Evolutionary conservation across 2,797 vertebrate genomes (phyloP), one percentile per base, ranked within the genome.

Genomic region (Pachyuromys duprasi): DNA sequence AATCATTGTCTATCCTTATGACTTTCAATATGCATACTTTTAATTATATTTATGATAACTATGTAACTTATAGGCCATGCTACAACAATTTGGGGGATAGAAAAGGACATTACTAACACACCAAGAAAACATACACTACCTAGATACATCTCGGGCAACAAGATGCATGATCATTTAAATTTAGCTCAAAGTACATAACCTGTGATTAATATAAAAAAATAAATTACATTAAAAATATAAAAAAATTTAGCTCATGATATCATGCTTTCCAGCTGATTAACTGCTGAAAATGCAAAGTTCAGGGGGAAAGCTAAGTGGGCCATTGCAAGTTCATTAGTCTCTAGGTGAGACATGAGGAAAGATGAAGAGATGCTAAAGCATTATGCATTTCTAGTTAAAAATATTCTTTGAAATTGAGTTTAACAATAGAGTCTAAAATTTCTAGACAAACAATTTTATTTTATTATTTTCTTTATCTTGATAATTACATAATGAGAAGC

Each of bases 61-160:
- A 55, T 45, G 20, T 67, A 90, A 87, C 63, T 95, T 93, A 81
- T 82, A 65, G 7, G 79, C 31, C 45, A 93, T 6, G 42, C 11
- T 42, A 93, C 36, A 96, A 72, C 31, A 89, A 42, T 89, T 89
- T 78, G 53, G 20, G 55, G 70, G 57, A 24, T 86, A 83, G 75
- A 82, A 75, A 55, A n/a, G n/a, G n/a, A n/a, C n/a, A n/a, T n/a
- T 95, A 63, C 69, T 89, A 90, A 87, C 84, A 86, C 0, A 91
- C 4, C 28, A 60, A 94, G 78, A 65, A 95, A 95, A 88, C 4
- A 95, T 33, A 24, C 33, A 84, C 12, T 45, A 53, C 12, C 0
- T 26, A 12, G 31, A 24, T 93, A 18, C 87, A 49, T 78, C 24
- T 36, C n/a, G 81, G 67, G 3, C 0, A 63, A 86, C 45, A 72